Evolutionary conservation across 2,113 vertebrate genomes (phyloP).

Genomic region (Sapayoa aenigma): DNA sequence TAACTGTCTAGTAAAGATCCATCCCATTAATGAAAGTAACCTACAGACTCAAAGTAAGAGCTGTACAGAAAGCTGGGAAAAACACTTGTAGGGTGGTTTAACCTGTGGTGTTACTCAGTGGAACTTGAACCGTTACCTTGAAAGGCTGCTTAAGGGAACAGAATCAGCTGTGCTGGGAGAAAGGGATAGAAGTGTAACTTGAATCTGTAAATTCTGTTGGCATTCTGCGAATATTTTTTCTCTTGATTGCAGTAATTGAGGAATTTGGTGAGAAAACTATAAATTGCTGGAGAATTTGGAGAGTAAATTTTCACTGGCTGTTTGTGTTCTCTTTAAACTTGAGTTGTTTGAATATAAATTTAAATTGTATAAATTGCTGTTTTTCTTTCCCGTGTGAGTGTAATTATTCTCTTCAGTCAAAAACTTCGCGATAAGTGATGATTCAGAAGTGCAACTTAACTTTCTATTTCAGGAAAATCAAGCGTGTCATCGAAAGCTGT

Average conservation of each 20-base stretch:
- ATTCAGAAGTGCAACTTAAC: background rate
- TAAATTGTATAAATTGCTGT: background rate
- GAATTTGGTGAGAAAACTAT: background rate
- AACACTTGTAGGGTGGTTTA: background rate
- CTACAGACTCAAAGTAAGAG: background rate
- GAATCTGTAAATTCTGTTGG: background rate
- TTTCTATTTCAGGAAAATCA: conserved; percentile 54
- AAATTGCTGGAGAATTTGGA: background rate
- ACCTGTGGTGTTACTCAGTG: background rate
- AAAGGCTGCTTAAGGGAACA: background rate
- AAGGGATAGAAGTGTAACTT: background rate
- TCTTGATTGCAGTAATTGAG: background rate
- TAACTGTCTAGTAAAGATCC: background rate
- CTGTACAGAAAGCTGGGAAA: background rate
- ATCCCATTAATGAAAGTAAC: background rate
- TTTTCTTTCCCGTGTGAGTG: background rate
- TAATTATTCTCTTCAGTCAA: background rate
- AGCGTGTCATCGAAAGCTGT: conserved; percentile 22
- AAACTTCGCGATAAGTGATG: background rate
- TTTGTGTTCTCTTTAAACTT: background rate
- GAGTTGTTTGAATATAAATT: background rate
- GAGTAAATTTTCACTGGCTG: background rate
- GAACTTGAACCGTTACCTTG: background rate
- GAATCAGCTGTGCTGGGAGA: background rate
- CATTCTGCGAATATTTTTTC: background rate